Percentiles rank a stretch among this genome's conserved stretches.
phyloP scores from a whole-genome alignment of 2,888 invertebrate genomes.

The Leptura quadrifasciata region DNA sequence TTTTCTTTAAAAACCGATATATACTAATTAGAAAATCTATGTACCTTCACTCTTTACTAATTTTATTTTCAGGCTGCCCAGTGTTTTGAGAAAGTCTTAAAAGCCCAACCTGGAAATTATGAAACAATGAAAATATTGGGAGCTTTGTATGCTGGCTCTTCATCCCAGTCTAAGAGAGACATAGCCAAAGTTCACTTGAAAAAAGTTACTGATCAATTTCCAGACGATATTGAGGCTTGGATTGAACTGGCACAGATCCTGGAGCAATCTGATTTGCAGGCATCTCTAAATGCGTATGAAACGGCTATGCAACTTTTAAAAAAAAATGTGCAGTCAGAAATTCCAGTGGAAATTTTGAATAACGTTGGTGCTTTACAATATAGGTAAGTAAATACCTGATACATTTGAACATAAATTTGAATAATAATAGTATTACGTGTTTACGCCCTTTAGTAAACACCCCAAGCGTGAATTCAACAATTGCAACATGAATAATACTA shows the following conservation, averaged over 20 bases:
- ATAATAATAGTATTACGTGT: too few relatives aligned
- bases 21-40: too few relatives aligned
- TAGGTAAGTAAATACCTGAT: constrained; percentile 72
- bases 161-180: constrained; percentile 92
- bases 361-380: constrained; percentile 97
- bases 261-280: constrained; percentile 94
- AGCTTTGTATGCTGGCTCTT: constrained; percentile 94
- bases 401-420: too few relatives aligned
- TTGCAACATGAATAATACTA: too few relatives aligned
- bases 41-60: too few relatives aligned
- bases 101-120: constrained; percentile 97
- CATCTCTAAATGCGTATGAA: constrained; percentile 93
- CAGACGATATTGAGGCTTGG: constrained; percentile 99
- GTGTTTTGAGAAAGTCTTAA: constrained; percentile 98
- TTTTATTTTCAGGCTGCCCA: constrained; percentile 86
- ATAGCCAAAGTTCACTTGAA: constrained; percentile 95
- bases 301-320: constrained; percentile 94
- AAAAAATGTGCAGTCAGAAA: constrained; percentile 94
- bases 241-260: constrained; percentile 98
- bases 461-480: too few relatives aligned
- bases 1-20: too few relatives aligned
- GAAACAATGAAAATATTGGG: constrained; percentile 99
- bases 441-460: too few relatives aligned
- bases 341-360: constrained; percentile 98
- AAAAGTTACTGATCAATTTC: constrained; percentile 97